Conservation (phyloP, 2,113 vertebrate genomes). For the rat (Rattus norvegicus) region DNA sequence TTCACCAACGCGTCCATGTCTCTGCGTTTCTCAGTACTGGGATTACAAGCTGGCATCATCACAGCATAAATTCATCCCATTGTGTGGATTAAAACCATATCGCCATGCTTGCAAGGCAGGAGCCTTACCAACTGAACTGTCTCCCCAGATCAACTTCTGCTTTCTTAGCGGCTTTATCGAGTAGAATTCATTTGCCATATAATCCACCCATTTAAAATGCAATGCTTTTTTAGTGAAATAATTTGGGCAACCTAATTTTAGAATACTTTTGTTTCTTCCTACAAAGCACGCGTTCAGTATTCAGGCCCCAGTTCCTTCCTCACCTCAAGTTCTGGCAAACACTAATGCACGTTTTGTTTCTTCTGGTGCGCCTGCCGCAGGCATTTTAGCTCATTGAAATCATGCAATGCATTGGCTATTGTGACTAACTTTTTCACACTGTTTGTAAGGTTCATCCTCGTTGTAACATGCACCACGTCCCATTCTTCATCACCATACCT, state of each 20-base stretch:
- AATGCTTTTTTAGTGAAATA: background rate
- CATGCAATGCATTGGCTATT: background rate
- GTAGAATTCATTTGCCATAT: background rate
- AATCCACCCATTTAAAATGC: background rate
- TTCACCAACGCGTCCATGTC: background rate
- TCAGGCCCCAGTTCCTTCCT: background rate
- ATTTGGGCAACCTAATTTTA: background rate
- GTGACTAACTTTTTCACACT: background rate
- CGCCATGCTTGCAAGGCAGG: too few relatives aligned
- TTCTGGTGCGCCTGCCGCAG: background rate
- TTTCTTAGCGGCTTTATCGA: background rate
- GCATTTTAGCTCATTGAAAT: background rate
- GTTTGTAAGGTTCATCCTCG: background rate
- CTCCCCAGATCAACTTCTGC: background rate
- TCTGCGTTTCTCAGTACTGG: background rate
- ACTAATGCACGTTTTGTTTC: background rate
- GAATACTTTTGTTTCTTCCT: background rate
- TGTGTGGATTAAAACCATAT: background rate
- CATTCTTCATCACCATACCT: background rate
- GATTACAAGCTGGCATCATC: background rate
- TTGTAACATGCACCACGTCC: background rate
- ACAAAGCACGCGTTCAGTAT: background rate
- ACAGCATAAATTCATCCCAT: too few relatives aligned
- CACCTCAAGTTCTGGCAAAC: background rate
- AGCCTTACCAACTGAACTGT: background rate